A percentile compares a stretch with the other conserved stretches of the same genome.
Conservation (phyloP, 2,888 invertebrate species). For the Phalera bucephala region DNA sequence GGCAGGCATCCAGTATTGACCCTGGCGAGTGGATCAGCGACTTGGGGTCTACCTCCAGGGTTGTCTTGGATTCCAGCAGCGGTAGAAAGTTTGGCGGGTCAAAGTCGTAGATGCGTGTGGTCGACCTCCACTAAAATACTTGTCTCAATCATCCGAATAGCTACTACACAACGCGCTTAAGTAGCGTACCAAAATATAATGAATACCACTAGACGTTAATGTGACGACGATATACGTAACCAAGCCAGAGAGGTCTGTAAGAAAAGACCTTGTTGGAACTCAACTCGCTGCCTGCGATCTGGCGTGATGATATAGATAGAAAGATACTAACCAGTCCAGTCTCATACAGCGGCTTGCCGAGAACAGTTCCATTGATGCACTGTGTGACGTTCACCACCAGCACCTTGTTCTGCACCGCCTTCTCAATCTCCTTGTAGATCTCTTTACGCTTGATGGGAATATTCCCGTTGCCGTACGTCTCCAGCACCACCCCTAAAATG, state of each 20-base stretch:
- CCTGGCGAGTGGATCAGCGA: slow-evolving; percentile 66
- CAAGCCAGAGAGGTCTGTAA: too few species aligned
- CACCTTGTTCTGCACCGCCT: slow-evolving; percentile 89
- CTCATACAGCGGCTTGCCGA: slow-evolving; percentile 87
- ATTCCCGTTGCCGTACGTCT: slow-evolving; percentile 97
- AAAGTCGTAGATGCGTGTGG: slow-evolving; percentile 91
- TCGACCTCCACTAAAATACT: too few species aligned
- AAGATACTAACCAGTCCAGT: slow-evolving; percentile 86
- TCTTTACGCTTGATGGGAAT: slow-evolving; percentile 93
- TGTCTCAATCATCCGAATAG: too few species aligned
- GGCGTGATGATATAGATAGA: too few species aligned
- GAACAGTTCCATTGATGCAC: slow-evolving; percentile 93
- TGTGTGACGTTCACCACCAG: slow-evolving; percentile 97
- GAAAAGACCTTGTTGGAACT: too few species aligned
- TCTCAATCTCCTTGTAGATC: slow-evolving; percentile 88
- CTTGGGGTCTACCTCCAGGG: slow-evolving; percentile 88
- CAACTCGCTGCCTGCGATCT: too few species aligned
- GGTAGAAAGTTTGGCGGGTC: slow-evolving; percentile 93
- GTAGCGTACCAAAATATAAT: too few species aligned
- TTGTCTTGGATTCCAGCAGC: slow-evolving; percentile 84
- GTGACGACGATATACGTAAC: too few species aligned
- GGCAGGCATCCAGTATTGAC: slow-evolving; percentile 82
- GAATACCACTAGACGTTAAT: too few species aligned
- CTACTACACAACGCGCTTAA: too few species aligned
- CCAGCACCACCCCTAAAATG: slow-evolving; percentile 89